Evolutionary conservation across 2,113 vertebrate species (phyloP).

Genomic region (Cromileptes altivelis): DNA sequence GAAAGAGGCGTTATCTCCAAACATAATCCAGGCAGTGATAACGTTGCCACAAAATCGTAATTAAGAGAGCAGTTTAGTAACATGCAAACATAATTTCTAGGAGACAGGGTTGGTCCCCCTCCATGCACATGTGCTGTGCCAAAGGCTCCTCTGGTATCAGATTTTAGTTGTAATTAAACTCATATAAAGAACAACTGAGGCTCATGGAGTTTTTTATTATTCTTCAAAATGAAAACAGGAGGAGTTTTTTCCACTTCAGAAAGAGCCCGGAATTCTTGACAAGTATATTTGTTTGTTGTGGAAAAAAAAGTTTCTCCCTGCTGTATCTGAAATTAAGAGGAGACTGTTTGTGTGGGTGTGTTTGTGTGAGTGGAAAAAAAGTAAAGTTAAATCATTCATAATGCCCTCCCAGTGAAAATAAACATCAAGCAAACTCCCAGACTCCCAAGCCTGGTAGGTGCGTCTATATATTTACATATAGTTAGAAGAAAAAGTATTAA

Average conservation of each 20-base stretch:
- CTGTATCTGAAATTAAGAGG: not conserved
- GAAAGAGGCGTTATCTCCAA: too few species aligned
- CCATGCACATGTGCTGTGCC: too few species aligned
- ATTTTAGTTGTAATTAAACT: too few species aligned
- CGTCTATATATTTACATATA: slow-evolving; percentile 8
- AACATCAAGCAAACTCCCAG: slow-evolving; percentile 3
- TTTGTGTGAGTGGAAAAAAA: not conserved
- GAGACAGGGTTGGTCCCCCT: too few species aligned
- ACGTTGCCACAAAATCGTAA: too few species aligned
- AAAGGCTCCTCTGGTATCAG: too few species aligned
- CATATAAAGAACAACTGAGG: too few species aligned
- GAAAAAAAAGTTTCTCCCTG: not conserved
- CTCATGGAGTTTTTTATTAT: too few species aligned
- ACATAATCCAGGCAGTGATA: too few species aligned
- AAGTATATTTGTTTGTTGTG: not conserved
- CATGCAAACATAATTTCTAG: too few species aligned
- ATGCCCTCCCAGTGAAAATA: not conserved
- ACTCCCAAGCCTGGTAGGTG: not conserved
- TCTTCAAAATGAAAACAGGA: too few species aligned
- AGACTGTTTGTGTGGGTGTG: not conserved
- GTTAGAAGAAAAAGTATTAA: not conserved
- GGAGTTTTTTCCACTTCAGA: not conserved
- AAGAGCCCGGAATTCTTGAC: not conserved
- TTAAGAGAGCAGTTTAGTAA: too few species aligned
- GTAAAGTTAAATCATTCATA: slow-evolving; percentile 8